phyloP scores from a whole-genome alignment of 2,888 invertebrate genomes.

The Drosophila merina region DNA sequence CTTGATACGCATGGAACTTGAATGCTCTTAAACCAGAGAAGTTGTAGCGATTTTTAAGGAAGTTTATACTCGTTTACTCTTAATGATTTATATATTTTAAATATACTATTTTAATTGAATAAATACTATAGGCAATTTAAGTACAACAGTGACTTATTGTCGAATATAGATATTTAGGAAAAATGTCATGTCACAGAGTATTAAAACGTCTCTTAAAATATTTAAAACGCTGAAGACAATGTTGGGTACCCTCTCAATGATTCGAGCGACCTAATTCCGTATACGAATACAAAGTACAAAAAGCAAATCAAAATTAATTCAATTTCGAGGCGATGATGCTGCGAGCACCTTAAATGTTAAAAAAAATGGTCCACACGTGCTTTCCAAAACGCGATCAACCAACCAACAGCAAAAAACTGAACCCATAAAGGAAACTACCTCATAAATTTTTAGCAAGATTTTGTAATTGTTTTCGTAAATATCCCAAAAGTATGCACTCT shows the following conservation, averaged over 20 bases:
- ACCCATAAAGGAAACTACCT: background rate
- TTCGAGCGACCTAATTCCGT: constrained; percentile 62
- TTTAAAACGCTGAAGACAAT: background rate
- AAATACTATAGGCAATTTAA: no score
- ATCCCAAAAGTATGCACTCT: constrained; percentile 4
- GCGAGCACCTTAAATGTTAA: constrained; percentile 34
- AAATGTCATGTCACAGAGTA: background rate
- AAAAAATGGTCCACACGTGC: constrained; percentile 48
- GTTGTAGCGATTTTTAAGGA: background rate
- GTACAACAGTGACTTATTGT: no score
- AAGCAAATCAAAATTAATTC: constrained; percentile 55
- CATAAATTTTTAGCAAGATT: background rate
- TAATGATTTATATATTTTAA: background rate
- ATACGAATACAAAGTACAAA: constrained; percentile 32
- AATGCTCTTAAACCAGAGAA: constrained; percentile 12
- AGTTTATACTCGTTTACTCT: background rate
- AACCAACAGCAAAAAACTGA: constrained; percentile 7
- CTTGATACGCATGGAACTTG: constrained; percentile 17
- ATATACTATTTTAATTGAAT: no score
- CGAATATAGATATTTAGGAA: no score
- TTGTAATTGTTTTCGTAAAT: background rate
- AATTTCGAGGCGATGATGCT: constrained; percentile 54
- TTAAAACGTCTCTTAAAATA: background rate
- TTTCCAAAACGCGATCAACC: constrained; percentile 22
- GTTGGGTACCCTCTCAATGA: constrained; percentile 32